Conservation (phyloP, 2,797 vertebrate species). For the Microcaecilia unicolor region DNA sequence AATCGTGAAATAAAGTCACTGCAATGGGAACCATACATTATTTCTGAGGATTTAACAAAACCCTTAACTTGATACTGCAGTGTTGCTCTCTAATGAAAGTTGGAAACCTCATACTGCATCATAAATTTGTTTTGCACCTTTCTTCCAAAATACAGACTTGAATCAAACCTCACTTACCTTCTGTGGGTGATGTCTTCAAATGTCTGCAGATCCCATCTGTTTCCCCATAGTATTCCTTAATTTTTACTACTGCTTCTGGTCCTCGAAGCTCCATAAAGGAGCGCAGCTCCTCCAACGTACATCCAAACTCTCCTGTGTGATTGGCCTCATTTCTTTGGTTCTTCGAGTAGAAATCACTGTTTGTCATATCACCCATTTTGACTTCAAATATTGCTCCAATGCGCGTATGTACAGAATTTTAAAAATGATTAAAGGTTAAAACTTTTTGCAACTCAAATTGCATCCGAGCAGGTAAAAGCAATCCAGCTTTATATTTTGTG, state of each 20-base stretch:
- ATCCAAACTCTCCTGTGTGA: slow-evolving; percentile 83
- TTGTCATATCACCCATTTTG: slow-evolving; percentile 97
- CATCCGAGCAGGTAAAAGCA: slow-evolving; percentile 28
- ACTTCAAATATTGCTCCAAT: too few species aligned
- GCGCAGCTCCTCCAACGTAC: slow-evolving; percentile 87
- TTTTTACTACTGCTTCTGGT: slow-evolving; percentile 87
- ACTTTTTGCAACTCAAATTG: slow-evolving; percentile 23
- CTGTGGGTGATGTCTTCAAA: slow-evolving; percentile 88
- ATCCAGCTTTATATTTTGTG: slow-evolving; percentile 23
- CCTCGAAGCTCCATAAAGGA: slow-evolving; percentile 94
- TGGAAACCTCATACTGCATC: background rate
- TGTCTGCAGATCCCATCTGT: slow-evolving; percentile 86
- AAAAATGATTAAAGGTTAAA: slow-evolving; percentile 34
- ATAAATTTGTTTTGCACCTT: fast-evolving
- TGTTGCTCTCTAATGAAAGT: too few species aligned
- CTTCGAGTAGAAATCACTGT: slow-evolving; percentile 98
- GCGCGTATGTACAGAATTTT: slow-evolving; percentile 24
- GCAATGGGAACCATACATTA: too few species aligned
- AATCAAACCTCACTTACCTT: slow-evolving; percentile 62
- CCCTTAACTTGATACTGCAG: too few species aligned
- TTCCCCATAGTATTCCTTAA: slow-evolving; percentile 90
- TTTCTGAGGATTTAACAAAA: too few species aligned
- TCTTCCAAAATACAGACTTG: too few species aligned
- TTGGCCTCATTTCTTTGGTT: slow-evolving; percentile 94
- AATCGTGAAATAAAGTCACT: too few species aligned